phyloP scores from a whole-genome alignment of 2,113 vertebrate species.

The Miniopterus natalensis region DNA sequence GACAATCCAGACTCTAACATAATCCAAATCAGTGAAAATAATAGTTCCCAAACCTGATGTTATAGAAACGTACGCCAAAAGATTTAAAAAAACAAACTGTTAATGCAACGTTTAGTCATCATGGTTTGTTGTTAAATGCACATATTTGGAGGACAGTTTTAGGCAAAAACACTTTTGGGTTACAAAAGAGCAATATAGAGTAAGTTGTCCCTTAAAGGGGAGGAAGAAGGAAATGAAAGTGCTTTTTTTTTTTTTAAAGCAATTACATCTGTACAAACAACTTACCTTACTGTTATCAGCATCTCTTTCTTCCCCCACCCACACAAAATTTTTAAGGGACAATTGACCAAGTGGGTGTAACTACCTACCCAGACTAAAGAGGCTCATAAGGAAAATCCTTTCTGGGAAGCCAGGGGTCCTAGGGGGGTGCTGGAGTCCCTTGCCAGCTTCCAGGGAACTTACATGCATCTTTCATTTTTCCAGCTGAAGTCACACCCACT shows the following conservation, averaged over 20 bases:
- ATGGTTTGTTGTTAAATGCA: not conserved
- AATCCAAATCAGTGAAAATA: not conserved
- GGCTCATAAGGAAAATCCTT: not conserved
- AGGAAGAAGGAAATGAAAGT: conserved; percentile 32
- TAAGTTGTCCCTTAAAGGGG: not conserved
- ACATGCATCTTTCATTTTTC: not conserved
- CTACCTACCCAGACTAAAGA: not conserved
- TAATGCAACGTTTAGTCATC: not conserved
- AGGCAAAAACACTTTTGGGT: not conserved
- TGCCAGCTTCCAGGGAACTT: not conserved
- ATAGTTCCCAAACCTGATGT: not conserved
- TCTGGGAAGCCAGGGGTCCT: not conserved
- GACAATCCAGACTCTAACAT: not conserved
- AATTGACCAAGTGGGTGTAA: conserved; percentile 30
- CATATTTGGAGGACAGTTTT: not conserved
- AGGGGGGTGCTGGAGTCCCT: not conserved
- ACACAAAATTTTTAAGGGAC: not conserved
- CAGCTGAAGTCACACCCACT: not conserved
- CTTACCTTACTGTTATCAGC: not conserved
- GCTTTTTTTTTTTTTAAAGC: conserved; percentile 22
- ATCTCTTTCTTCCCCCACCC: not conserved
- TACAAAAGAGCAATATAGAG: conserved; percentile 14
- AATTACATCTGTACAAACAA: conserved; percentile 66
- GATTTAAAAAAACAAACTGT: not conserved
- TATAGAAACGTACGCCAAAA: conserved; percentile 27